Conservation (phyloP, 1,140 invertebrate species). For the Aphidius ervi region DNA sequence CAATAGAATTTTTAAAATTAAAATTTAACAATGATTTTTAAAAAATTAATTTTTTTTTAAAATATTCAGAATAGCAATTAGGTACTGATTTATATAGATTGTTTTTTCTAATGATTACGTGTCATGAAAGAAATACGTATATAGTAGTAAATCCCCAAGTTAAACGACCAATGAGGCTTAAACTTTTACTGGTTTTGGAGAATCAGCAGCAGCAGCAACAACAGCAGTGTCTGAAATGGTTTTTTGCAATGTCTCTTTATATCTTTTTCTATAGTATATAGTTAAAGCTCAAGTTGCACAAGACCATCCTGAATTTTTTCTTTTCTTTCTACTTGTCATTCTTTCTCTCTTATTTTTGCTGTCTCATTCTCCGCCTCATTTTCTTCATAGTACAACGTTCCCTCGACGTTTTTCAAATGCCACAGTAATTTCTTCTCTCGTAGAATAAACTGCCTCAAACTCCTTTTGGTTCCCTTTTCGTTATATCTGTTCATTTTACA, state of each 20-base stretch:
- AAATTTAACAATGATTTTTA: too few relatives aligned
- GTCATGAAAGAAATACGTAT: background rate
- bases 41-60: too few relatives aligned
- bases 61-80: too few relatives aligned
- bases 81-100: too few relatives aligned
- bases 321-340: background rate
- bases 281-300: too few relatives aligned
- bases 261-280: slow-evolving; percentile 5
- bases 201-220: slow-evolving; percentile 10
- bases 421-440: slow-evolving; percentile 33
- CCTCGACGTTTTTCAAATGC: slow-evolving; percentile 22
- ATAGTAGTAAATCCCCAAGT: slow-evolving; percentile 7
- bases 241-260: slow-evolving; percentile 30
- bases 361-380: slow-evolving; percentile 12
- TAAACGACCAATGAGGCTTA: slow-evolving; percentile 42
- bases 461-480: background rate
- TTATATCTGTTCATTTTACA: slow-evolving; percentile 5
- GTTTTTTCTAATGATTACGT: too few relatives aligned
- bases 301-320: background rate
- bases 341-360: slow-evolving; percentile 10
- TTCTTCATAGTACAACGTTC: slow-evolving; percentile 7
- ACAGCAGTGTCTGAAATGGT: slow-evolving; percentile 42
- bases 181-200: slow-evolving; percentile 38
- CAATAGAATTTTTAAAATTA: too few relatives aligned
- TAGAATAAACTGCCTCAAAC: slow-evolving; percentile 29